Base-by-base conservation (phyloP, 2,113 vertebrate genomes). In the Heliornis fulica region DNA sequence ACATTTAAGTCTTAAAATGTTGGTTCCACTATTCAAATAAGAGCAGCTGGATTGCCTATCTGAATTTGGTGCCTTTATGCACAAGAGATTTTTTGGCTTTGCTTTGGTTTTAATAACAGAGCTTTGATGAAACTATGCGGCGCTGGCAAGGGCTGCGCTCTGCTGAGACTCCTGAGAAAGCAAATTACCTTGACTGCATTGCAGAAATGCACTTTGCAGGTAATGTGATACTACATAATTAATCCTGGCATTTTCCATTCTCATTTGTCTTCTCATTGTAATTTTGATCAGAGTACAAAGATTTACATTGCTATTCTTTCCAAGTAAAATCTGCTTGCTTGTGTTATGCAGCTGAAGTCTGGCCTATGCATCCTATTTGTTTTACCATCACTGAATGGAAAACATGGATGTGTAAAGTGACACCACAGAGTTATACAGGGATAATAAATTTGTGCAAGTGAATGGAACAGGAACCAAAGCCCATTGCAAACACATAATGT, bases 101-200 rank as follows among this genome's bases (percentile, higher is more conserved):
- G 36, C 15, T 57, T 69, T 41, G 19, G 19, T 84, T 77, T 74
- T 34, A 71, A 3, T 23, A 63, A 92, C 51, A 77, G 69, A 84
- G 76, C 77, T 82, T 70, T 79, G 86, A 93, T 7, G 10, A n/a
- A 89, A 72, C 79, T 91, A 68, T 45, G 59, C 90, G 94, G 88
- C 38, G 50, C 81, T 85, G 97, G 96, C 88, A 94, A 78, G 88
- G 91, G 54, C 89, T 79, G 79, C 79, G 22, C 91, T 86, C 90
- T 90, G 91, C 93, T 8, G 50, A 92, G 80, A 82, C 90, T 96
- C 82, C 90, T 51, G 68, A 95, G 95, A 95, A 95, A 96, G 97
- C 91, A 96, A 93, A 93, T 95, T 75, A 89, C 72, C 81, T 74
- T 83, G 82, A 97, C 96, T 83, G 97, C 96, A 97, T 81, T 97